phyloP scores from a whole-genome alignment of 2,797 vertebrate species.

The Chromis chromis region DNA sequence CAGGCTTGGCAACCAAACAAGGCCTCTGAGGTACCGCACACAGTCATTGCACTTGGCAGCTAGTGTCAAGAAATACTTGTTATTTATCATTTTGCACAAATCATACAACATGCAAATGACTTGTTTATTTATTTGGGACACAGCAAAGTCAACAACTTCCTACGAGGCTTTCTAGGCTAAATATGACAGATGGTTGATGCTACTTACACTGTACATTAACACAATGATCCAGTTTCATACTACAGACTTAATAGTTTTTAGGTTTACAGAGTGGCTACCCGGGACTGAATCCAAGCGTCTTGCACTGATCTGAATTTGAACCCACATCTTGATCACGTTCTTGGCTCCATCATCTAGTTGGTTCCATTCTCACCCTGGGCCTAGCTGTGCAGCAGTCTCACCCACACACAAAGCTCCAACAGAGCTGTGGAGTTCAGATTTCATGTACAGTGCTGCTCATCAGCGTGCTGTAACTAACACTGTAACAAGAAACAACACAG shows the following conservation, averaged over 20 bases:
- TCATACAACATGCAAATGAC: background rate
- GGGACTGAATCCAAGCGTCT: background rate
- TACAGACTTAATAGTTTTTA: no score
- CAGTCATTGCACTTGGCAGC: background rate
- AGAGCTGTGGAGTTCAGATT: background rate
- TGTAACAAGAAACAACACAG: conserved; percentile 64
- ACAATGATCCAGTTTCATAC: no score
- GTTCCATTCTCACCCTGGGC: background rate
- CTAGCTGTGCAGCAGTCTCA: conserved; percentile 8
- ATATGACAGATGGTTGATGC: no score
- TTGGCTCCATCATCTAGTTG: background rate
- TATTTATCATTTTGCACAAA: background rate
- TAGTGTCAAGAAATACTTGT: background rate
- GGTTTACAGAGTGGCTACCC: background rate
- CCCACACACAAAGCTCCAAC: background rate
- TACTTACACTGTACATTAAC: no score
- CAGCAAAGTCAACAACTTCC: no score
- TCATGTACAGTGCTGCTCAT: conserved; percentile 18
- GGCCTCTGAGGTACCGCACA: background rate
- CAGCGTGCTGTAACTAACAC: conserved; percentile 34
- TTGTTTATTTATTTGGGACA: no score
- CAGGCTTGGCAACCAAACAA: background rate
- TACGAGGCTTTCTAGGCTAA: no score
- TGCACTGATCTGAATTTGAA: background rate
- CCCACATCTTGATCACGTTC: background rate